Conservation (phyloP, 2,888 invertebrate species). For the Brenthis hecate region DNA sequence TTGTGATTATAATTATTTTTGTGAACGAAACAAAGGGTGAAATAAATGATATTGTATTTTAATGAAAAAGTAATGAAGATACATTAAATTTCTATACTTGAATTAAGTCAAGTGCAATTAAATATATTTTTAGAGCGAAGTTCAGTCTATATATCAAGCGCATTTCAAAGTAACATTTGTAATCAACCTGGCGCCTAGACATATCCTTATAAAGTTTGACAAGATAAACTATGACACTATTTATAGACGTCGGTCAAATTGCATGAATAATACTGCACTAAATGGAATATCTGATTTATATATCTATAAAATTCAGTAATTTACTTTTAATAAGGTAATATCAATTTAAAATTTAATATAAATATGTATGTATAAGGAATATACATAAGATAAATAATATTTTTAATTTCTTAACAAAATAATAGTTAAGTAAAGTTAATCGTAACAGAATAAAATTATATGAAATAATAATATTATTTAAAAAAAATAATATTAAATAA, state of each 20-base stretch:
- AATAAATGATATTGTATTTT: neutral
- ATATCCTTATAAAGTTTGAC: conserved; percentile 32
- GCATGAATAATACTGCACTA: conserved; percentile 13
- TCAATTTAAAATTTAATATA: too few species aligned
- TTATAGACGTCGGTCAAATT: conserved; percentile 27
- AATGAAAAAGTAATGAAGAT: neutral
- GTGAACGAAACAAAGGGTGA: too few species aligned
- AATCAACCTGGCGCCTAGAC: conserved; percentile 29
- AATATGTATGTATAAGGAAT: too few species aligned
- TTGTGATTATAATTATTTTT: too few species aligned
- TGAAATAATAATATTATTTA: too few species aligned
- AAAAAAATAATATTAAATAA: too few species aligned
- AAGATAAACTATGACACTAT: conserved; percentile 32
- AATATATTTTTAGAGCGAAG: neutral
- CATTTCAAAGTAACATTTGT: conserved; percentile 14
- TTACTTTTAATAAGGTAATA: conserved; percentile 3
- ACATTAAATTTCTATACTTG: neutral
- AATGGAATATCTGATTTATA: neutral
- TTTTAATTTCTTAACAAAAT: too few species aligned
- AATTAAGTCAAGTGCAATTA: conserved; percentile 5
- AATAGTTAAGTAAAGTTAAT: too few species aligned
- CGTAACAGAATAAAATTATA: too few species aligned
- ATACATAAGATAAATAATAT: too few species aligned
- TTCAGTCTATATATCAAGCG: conserved; percentile 18
- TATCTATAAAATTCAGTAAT: neutral